Conservation (phyloP, 1,140 invertebrate species). For the Lethrus apterus region DNA sequence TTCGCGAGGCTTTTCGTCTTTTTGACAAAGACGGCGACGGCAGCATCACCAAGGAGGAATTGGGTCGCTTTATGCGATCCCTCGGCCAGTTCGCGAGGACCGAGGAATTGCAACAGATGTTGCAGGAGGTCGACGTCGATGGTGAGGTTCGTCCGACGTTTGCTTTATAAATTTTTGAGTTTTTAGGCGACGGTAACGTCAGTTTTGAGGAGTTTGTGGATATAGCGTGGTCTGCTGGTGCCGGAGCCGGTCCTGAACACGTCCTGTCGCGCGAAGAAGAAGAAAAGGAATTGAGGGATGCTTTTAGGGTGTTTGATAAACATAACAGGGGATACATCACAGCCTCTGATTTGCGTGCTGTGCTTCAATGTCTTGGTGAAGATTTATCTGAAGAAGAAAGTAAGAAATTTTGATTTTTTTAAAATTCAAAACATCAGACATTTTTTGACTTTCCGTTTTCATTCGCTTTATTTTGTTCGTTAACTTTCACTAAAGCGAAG, state of each 20-base stretch:
- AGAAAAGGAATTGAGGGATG: conserved; percentile 78
- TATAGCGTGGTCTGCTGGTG: conserved; percentile 68
- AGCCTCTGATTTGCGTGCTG: conserved; percentile 73
- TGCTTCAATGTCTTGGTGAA: conserved; percentile 77
- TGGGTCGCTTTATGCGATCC: conserved; percentile 76
- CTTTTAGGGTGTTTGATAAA: conserved; percentile 82
- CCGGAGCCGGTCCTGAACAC: conserved; percentile 43
- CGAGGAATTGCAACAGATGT: conserved; percentile 77
- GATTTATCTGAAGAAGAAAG: conserved; percentile 81
- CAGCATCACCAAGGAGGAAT: conserved; percentile 78
- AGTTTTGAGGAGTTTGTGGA: conserved; percentile 90
- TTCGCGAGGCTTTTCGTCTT: conserved; percentile 78
- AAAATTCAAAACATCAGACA: too few species aligned
- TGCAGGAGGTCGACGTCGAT: conserved; percentile 85
- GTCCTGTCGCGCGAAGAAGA: conserved; percentile 53
- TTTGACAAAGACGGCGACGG: conserved; percentile 87
- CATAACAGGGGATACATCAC: conserved; percentile 82
- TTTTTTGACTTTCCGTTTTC: too few species aligned
- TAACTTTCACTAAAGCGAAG: too few species aligned
- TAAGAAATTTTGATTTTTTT: too few species aligned
- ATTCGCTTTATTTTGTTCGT: too few species aligned
- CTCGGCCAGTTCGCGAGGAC: conserved; percentile 77
- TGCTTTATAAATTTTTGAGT: not conserved
- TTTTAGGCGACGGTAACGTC: conserved; percentile 77
- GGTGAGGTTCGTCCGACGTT: conserved; percentile 45